Base-by-base conservation (phyloP, 2,888 invertebrate species). In the Chymomyza fuscimana region DNA sequence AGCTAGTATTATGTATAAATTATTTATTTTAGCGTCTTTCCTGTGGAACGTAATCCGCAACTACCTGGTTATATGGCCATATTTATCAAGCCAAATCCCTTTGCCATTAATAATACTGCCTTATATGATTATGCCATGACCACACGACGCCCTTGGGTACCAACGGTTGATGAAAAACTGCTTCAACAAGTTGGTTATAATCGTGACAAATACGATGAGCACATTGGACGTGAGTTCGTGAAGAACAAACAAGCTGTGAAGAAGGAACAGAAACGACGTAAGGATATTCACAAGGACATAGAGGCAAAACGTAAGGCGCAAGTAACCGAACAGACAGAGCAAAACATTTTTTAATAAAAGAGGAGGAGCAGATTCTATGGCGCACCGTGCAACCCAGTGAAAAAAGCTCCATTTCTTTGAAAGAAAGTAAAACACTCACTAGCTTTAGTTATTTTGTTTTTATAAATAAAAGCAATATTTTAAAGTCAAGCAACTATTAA, bases 91-190 rank as follows among this genome's bases (percentile, higher is more conserved):
- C 82, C 82, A 1, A 82, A 67, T 70, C 63, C 78, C 0, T 82
- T 82, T 19, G 29, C 40, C 29, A 56, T 61, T 4, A 82, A 82
- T n/a, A 74, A 78, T 7, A 82, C 82, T 0, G 82, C 86, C 0
- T 29, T 83, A 0, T 82, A 86, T 16, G 67, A 29, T 5, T 60
- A 50, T 0, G 32, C 52, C 2, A 63, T 82, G 0, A 75, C 83
- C n/a, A 82, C 82, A 9, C 74, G 82, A 6, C 81, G 86, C 51
- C 82, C 82, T n/a, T 82, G 86, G 86, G 32, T 10, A 3, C 1
- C 72, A 0, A 73, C 74, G 0, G 1, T 58, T 2, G 25, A 76
- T 40, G 7, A 16, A 0, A 6, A 6, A 0, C 0, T 81, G 40
- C 12, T 46, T 10, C 2, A 10, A 10, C 1, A 46, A 46, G 40